Conservation (phyloP, 2,888 invertebrate genomes). For the Bhutanitis thaidina region DNA sequence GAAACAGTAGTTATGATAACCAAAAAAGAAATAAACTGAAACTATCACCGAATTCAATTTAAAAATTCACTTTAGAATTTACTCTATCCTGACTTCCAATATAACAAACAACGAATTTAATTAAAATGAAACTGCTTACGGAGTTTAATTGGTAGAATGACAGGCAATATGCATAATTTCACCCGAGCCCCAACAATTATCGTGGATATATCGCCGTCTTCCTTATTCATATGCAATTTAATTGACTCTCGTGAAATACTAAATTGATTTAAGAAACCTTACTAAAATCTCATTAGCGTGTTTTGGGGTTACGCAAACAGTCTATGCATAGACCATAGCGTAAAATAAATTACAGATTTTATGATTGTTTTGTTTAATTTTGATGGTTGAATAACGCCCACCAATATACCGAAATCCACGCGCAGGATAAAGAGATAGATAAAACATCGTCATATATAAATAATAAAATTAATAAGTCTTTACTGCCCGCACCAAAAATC, state of each 20-base stretch:
- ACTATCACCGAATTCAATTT: slow-evolving; percentile 7
- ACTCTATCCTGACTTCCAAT: slow-evolving; percentile 15
- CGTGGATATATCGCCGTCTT: slow-evolving; percentile 14
- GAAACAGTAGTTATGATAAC: no score
- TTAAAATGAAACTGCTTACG: slow-evolving; percentile 13
- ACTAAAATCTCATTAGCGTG: neutral
- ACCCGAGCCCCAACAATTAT: slow-evolving; percentile 18
- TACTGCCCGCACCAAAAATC: no score
- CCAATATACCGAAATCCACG: no score
- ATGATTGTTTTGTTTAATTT: no score
- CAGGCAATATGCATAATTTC: slow-evolving; percentile 21
- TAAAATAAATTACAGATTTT: no score
- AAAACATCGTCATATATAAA: no score
- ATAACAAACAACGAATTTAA: slow-evolving; percentile 15
- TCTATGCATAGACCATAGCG: no score
- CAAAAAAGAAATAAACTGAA: no score
- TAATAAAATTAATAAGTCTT: no score
- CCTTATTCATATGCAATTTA: slow-evolving; percentile 21
- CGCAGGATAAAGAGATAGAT: no score
- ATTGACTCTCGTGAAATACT: slow-evolving; percentile 19
- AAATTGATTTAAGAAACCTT: slow-evolving; percentile 18
- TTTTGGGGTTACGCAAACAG: slow-evolving; percentile 8
- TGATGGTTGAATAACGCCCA: no score
- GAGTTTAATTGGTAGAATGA: slow-evolving; percentile 17
- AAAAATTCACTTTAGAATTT: slow-evolving; percentile 9